phyloP scores from a whole-genome alignment of 2,113 vertebrate species.

The Brachionichthys hirsutus region DNA sequence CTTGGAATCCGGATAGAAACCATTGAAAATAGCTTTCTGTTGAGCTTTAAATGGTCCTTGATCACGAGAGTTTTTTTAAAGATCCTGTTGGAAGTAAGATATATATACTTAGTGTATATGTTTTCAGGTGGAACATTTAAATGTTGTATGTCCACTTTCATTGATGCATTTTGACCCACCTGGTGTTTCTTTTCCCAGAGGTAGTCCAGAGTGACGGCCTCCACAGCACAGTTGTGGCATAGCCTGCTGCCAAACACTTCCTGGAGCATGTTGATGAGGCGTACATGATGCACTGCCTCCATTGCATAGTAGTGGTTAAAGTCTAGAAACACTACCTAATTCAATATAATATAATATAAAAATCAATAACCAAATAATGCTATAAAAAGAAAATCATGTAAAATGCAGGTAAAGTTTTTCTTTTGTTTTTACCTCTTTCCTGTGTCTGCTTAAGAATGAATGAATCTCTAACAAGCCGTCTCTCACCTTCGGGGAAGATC shows the following conservation, averaged over 20 bases:
- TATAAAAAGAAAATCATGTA: too few relatives aligned
- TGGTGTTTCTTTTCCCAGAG: conserved; percentile 90
- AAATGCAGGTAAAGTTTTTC: not conserved
- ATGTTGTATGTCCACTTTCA: not conserved
- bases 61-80: not conserved
- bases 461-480: conserved; percentile 91
- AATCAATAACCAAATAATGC: not conserved
- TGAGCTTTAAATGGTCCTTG: not conserved
- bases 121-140: too few relatives aligned
- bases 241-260: conserved; percentile 89
- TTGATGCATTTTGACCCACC: conserved; percentile 67
- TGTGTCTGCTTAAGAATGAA: conserved; percentile 83
- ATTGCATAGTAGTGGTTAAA: conserved; percentile 99
- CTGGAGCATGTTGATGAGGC: conserved; percentile 83
- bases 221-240: conserved; percentile 81
- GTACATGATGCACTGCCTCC: conserved; percentile 85
- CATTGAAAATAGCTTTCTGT: not conserved
- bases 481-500: conserved; percentile 66
- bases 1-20: not conserved
- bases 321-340: conserved; percentile 90
- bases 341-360: conserved; percentile 2
- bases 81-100: not conserved
- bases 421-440: conserved; percentile 66
- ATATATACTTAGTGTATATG: too few relatives aligned
- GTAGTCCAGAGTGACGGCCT: conserved; percentile 83